These are phyloP conservation scores for Eupristina koningsbergeri DNA, from an alignment of 1,140 invertebrate genomes.

Conservation along the genomic window DNA sequence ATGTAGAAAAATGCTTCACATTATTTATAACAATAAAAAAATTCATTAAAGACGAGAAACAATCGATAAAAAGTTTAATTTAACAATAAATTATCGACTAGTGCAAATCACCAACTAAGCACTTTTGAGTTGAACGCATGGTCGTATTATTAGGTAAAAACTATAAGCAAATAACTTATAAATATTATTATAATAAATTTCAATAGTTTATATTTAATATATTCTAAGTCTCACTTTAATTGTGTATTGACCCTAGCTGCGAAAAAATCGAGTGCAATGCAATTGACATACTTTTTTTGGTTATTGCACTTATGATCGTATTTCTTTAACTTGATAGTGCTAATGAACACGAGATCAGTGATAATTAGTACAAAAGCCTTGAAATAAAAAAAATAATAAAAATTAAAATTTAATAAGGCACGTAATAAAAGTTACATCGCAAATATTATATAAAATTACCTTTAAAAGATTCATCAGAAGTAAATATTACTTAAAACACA, in stretches of 20 bases:
- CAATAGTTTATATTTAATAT: conserved; percentile 44
- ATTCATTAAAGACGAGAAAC: conserved; percentile 24
- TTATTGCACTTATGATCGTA: conserved; percentile 46
- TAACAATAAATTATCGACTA: conserved; percentile 50
- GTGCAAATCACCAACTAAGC: conserved; percentile 42
- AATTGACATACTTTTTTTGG: conserved; percentile 49
- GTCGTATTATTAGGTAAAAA: conserved; percentile 34
- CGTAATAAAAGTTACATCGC: conserved; percentile 33
- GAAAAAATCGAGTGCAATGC: conserved; percentile 49
- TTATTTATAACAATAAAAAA: conserved; percentile 44
- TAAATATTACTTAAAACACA: background rate
- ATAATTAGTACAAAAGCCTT: conserved; percentile 18
- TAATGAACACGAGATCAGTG: conserved; percentile 41
- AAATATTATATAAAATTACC: background rate
- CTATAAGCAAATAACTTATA: conserved; percentile 39
- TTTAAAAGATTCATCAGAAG: background rate
- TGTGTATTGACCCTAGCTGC: conserved; percentile 42
- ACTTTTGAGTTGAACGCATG: conserved; percentile 28
- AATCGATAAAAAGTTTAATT: conserved; percentile 24
- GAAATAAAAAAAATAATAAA: background rate
- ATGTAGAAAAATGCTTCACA: conserved; percentile 40
- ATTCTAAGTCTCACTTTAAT: conserved; percentile 49
- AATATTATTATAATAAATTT: conserved; percentile 46
- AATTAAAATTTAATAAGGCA: conserved; percentile 40
- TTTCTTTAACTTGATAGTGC: conserved; percentile 33